phyloP scores from a whole-genome alignment of 2,888 invertebrate species.

The Adelphocoris suturalis region DNA sequence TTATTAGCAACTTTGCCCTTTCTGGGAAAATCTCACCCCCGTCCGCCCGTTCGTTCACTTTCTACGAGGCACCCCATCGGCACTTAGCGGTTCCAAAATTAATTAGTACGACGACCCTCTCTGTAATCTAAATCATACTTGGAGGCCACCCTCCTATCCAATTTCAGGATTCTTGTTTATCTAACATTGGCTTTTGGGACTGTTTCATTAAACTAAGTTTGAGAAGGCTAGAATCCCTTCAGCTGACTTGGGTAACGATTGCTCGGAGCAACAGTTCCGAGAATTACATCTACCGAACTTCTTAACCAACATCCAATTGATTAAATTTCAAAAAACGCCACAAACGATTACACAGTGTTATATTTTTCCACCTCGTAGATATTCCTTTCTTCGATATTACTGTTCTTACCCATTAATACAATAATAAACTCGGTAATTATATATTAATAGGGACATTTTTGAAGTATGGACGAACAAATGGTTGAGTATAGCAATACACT shows the following conservation, averaged over 20 bases:
- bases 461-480: too few relatives aligned
- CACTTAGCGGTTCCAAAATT: slow-evolving; percentile 59
- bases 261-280: slow-evolving; percentile 10
- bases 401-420: too few relatives aligned
- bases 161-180: slow-evolving; percentile 64
- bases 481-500: too few relatives aligned
- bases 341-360: too few relatives aligned
- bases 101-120: slow-evolving; percentile 26
- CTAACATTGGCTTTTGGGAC: slow-evolving; percentile 58
- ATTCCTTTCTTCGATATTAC: too few relatives aligned
- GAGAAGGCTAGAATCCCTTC: slow-evolving; percentile 40
- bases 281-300: neutral
- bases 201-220: slow-evolving; percentile 62
- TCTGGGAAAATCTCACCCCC: neutral
- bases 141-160: slow-evolving; percentile 36
- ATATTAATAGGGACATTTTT: too few relatives aligned
- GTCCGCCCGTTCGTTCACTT: neutral
- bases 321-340: neutral
- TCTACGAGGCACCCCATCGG: slow-evolving; percentile 43
- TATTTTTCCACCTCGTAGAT: too few relatives aligned
- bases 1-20: slow-evolving; percentile 66
- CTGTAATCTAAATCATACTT: slow-evolving; percentile 66
- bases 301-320: neutral
- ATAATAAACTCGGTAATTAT: too few relatives aligned
- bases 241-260: neutral